These are phyloP conservation scores for Tachina fera DNA, from an alignment of 2,888 invertebrate species.

Conservation along the genomic window DNA sequence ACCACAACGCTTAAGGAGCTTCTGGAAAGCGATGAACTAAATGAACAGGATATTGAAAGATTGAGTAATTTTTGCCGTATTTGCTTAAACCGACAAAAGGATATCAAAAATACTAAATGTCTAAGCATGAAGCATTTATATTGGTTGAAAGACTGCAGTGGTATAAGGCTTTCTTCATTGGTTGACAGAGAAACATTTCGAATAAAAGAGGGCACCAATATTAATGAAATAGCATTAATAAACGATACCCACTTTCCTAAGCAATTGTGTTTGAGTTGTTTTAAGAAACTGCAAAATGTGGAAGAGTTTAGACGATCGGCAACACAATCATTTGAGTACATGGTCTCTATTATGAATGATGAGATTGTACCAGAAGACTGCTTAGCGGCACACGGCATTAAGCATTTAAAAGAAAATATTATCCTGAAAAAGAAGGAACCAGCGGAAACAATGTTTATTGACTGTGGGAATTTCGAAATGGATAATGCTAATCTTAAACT, in stretches of 20 bases:
- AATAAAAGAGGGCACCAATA: conserved; percentile 59
- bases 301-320: conserved; percentile 62
- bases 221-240: conserved; percentile 49
- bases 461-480: background rate
- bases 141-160: conserved; percentile 51
- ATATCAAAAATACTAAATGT: background rate
- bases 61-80: conserved; percentile 66
- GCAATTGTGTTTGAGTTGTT: conserved; percentile 62
- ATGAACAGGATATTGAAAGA: conserved; percentile 38
- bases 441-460: background rate
- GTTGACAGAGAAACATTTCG: conserved; percentile 43
- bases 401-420: background rate
- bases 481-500: background rate
- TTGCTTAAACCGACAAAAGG: conserved; percentile 62
- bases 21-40: conserved; percentile 41
- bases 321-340: conserved; percentile 66
- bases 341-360: conserved; percentile 58
- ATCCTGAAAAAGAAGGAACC: background rate
- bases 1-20: conserved; percentile 60
- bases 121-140: conserved; percentile 31
- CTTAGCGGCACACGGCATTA: background rate
- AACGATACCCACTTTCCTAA: conserved; percentile 58
- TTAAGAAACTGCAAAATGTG: conserved; percentile 60
- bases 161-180: conserved; percentile 39
- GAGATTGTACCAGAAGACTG: conserved; percentile 2